Evolutionary conservation across 2,888 invertebrate genomes (phyloP), one percentile per base, ranked within the genome.

Genomic region (Ectemnius lituratus): DNA sequence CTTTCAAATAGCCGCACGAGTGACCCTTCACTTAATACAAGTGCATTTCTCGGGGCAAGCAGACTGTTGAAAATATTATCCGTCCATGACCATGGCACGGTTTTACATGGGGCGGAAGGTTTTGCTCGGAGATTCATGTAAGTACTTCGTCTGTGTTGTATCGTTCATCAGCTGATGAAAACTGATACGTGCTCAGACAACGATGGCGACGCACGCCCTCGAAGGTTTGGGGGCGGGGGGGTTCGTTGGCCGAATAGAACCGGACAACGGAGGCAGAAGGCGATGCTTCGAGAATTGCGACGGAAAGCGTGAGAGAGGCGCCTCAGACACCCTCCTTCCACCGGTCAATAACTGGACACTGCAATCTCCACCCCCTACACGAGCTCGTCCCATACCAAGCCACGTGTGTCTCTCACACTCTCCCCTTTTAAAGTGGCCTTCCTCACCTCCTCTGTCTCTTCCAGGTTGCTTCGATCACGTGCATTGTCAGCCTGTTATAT

Each of bases 281-380:
- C 77, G 60, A 76, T 61, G 74, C 73, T 76, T 78, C 58, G 58
- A 76, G 79, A 76, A 84, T 77, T 68, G 75, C 67, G 65, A 79
- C 72, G 71, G 75, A 80, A 71, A 76, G 77, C 74, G 70, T 70
- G 67, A 69, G 76, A 37, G 37, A 79, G 75, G 62, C 74, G 78
- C 69, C 69, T 68, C 78, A 78, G 82, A 84, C 80, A 80, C 81
- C 81, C 84, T 85, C 82, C 85, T 85, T 86, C 81, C 84, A 81
- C 85, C 90, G 90, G 90, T 90, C 91, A 90, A 91, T 91, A 90
- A 88, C 89, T 89, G 90, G 90, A 90, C 90, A 88, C 84, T 85
- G 79, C 81, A 84, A 78, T 82, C 83, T 73, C 78, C 80, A 78
- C 81, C 82, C 74, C 75, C 74, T 78, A 61, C 72, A 61, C 70